These are phyloP conservation scores for Tenebrosternarchus preto DNA, from an alignment of 2,113 vertebrate genomes.

Conservation along the genomic window DNA sequence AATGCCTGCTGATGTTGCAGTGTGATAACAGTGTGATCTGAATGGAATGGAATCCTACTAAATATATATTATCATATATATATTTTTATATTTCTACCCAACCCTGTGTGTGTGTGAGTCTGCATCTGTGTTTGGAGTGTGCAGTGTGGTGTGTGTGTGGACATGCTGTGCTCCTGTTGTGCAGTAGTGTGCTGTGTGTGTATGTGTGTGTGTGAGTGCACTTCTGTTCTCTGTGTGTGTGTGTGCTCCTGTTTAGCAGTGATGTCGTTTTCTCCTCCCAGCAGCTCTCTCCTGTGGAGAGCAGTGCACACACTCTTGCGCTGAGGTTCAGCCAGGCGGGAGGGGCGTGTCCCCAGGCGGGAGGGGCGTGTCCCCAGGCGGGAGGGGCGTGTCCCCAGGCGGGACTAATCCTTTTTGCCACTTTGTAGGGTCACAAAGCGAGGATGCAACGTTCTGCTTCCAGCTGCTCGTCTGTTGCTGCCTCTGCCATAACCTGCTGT, in stretches of 20 bases:
- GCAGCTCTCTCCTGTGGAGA: background rate
- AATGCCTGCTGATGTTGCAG: too few relatives aligned
- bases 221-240: too few relatives aligned
- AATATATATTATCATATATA: too few relatives aligned
- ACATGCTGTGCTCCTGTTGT: constrained; percentile 46
- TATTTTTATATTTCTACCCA: too few relatives aligned
- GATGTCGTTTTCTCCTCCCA: too few relatives aligned
- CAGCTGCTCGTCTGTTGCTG: constrained; percentile 21
- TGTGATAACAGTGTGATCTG: too few relatives aligned
- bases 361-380: background rate
- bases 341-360: background rate
- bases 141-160: background rate
- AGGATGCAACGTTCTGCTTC: background rate
- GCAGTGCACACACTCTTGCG: constrained; percentile 22
- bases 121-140: too few relatives aligned
- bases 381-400: constrained; percentile 7
- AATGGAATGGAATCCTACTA: too few relatives aligned
- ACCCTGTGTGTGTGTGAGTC: background rate
- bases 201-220: too few relatives aligned
- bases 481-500: constrained; percentile 4
- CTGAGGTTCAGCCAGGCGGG: constrained; percentile 32
- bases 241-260: too few relatives aligned
- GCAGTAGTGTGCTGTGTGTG: constrained; percentile 55
- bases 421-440: constrained; percentile 51
- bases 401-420: constrained; percentile 47